Percentiles rank a stretch among this genome's conserved stretches.
Conservation (phyloP, 2,888 invertebrate genomes). For the Tenthredo amoena region DNA sequence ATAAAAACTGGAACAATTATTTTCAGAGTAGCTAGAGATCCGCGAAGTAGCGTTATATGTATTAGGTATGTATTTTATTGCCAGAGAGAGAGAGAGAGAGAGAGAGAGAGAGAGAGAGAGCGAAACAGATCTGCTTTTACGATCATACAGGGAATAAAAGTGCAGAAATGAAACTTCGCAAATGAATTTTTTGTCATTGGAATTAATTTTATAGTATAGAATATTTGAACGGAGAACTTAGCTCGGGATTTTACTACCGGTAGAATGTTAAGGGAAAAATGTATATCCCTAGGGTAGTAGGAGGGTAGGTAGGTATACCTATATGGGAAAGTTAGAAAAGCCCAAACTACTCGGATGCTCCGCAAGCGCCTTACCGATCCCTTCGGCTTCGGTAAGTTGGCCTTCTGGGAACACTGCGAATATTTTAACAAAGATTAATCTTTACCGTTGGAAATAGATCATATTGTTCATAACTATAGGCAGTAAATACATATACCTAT, state of each 20-base stretch:
- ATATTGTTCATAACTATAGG: background rate
- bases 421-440: background rate
- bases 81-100: background rate
- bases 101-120: background rate
- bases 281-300: background rate
- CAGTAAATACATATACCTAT: too few relatives aligned
- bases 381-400: conserved; percentile 1
- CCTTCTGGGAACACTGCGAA: background rate
- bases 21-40: too few relatives aligned
- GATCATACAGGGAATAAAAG: too few relatives aligned
- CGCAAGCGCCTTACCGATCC: conserved; percentile 9
- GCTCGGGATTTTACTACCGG: too few relatives aligned
- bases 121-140: background rate
- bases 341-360: background rate
- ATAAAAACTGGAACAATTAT: too few relatives aligned
- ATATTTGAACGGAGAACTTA: too few relatives aligned
- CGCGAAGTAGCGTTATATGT: too few relatives aligned
- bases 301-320: background rate
- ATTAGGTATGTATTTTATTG: too few relatives aligned
- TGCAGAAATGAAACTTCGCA: too few relatives aligned
- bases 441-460: background rate
- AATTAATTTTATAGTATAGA: too few relatives aligned
- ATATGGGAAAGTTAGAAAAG: background rate
- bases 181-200: too few relatives aligned
- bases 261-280: background rate